Conservation (phyloP, 2,888 invertebrate genomes). For the Empis livida region DNA sequence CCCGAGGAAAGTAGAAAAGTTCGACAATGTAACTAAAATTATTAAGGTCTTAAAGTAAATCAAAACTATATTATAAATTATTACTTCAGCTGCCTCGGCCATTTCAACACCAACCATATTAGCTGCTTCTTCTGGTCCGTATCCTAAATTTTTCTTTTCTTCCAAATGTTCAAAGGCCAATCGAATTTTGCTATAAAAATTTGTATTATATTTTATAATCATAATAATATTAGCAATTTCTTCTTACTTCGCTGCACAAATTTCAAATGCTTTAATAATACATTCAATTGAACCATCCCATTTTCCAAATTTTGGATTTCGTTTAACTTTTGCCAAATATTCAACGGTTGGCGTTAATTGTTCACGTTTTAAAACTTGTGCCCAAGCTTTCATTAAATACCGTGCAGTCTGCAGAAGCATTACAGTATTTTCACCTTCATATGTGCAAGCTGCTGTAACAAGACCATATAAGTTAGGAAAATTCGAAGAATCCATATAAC, state of each 20-base stretch:
- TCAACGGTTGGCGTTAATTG: conserved; percentile 52
- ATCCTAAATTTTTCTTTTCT: conserved; percentile 48
- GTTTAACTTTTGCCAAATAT: conserved; percentile 40
- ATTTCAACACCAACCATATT: conserved; percentile 76
- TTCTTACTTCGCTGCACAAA: conserved; percentile 36
- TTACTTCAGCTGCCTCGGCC: conserved; percentile 66
- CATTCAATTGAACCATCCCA: conserved; percentile 28
- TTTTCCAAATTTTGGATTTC: conserved; percentile 15
- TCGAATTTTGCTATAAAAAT: conserved; percentile 51
- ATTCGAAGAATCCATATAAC: conserved; percentile 75
- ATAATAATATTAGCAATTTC: not conserved
- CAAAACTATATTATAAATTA: not conserved
- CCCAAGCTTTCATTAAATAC: conserved; percentile 68
- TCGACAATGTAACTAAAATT: conserved; percentile 59
- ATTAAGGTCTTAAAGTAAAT: not conserved
- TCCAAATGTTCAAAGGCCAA: conserved; percentile 56
- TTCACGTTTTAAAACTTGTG: conserved; percentile 45
- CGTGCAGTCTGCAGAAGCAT: conserved; percentile 77
- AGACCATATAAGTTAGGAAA: conserved; percentile 68
- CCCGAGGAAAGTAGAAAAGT: conserved; percentile 61
- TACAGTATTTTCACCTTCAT: conserved; percentile 95
- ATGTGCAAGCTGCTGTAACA: conserved; percentile 76
- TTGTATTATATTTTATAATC: not conserved
- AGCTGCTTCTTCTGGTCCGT: conserved; percentile 65
- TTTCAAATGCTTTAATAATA: conserved; percentile 36